Evolutionary conservation across 92 coral and sea anemone genomes (phyloP), one percentile per base, ranked within the genome.

Genomic region (Palythoa grandis): DNA sequence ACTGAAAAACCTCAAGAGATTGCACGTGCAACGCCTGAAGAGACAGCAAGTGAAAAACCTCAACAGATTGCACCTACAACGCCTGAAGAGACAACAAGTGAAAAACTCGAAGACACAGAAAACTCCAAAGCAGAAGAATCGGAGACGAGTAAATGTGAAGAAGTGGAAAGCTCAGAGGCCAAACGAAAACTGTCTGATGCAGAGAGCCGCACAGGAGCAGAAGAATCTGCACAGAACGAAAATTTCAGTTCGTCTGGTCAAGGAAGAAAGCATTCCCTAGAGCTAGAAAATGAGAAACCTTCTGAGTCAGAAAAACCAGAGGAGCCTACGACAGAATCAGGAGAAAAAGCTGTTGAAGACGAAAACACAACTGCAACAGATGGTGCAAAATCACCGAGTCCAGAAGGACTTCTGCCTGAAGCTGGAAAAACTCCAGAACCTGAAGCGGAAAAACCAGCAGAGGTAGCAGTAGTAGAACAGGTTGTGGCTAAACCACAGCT

Each of bases 131-230:
- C 29, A 23, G 76, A 87, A 38, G 80, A 82, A 57, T 71, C 83
- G 40, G 85, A 61, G 5, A 20, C 9, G 10, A 24, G 24, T 13
- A 11, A 52, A 15, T 23, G 20, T 60, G 74, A 56, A 50, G 66
- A 58, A 43, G 83, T 54, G 15, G 61, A 16, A 60, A 83, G 38
- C 22, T 54, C 13, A 17, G 89, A 78, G 35, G 22, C 20, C 40
- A 89, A 79, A 61, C 39, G 29, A 25, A 79, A 52, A 29, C 25
- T 76, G 70, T 17, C 76, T 38, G 87, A 79, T 52, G 24, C 16
- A 11, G 63, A 54, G 29, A 76, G 63, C 14, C 22, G 1, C 13
- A 15, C 22, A 52, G 82, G 12, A 37, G 6, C 29, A 19, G 88
- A 35, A 65, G 88, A 83, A 25, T 11, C 74, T 10, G 12, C 47